A percentile compares a stretch with the other conserved stretches of the same genome.
Evolutionary conservation across 2,888 invertebrate species (phyloP).

Genomic region (Diaperis boleti): DNA sequence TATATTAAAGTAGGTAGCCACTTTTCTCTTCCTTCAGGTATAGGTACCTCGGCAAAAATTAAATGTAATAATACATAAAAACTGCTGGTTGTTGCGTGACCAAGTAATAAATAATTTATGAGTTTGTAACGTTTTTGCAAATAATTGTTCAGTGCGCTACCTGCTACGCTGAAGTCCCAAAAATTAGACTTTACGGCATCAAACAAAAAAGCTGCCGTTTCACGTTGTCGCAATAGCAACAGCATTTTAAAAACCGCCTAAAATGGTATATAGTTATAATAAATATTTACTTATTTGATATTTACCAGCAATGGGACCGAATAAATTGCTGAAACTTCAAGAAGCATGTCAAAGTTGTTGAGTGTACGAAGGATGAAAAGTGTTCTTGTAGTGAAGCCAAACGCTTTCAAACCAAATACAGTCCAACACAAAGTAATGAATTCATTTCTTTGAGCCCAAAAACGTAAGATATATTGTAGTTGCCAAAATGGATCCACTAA

Average conservation of each 20-base stretch:
- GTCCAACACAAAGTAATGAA: not conserved
- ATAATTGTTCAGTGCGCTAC: constrained; percentile 16
- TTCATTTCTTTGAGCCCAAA: not conserved
- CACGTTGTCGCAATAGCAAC: constrained; percentile 36
- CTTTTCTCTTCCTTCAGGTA: constrained; percentile 43
- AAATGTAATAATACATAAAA: constrained; percentile 31
- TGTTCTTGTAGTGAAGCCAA: constrained; percentile 8
- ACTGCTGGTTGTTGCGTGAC: constrained; percentile 25
- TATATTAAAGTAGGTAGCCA: constrained; percentile 45
- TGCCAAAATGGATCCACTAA: constrained; percentile 13
- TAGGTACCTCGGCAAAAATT: constrained; percentile 41
- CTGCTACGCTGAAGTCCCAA: constrained; percentile 45
- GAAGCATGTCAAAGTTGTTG: not conserved
- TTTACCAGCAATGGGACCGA: constrained; percentile 17
- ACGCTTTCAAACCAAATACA: not conserved
- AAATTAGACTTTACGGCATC: constrained; percentile 39
- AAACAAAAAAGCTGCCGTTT: constrained; percentile 42
- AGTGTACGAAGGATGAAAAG: constrained; percentile 3
- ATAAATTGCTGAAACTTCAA: constrained; percentile 14
- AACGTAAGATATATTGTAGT: not conserved
- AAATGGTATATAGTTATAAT: constrained; percentile 27
- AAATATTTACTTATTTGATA: not conserved
- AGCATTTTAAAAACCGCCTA: constrained; percentile 44
- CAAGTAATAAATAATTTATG: constrained; percentile 19
- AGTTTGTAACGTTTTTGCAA: constrained; percentile 33